A percentile compares a stretch with the other conserved stretches of the same genome.
Evolutionary conservation across 2,797 vertebrate species (phyloP).

Genomic region (Paedocypris micromegethes): DNA sequence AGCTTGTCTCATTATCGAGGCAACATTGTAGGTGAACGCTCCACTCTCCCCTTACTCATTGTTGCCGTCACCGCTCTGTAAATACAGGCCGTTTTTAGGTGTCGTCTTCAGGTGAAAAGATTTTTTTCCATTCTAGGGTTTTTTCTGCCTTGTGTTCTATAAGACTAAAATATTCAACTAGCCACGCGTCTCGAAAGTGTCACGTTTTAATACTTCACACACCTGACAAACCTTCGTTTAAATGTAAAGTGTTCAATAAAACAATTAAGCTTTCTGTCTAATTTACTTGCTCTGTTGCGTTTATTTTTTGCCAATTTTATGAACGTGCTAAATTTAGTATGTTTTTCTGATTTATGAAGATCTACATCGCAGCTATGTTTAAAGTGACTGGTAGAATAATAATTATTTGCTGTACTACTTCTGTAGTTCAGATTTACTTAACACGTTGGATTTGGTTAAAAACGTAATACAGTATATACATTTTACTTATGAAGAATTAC

Average conservation of each 20-base stretch:
- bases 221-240: constrained; percentile 55
- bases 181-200: constrained; percentile 65
- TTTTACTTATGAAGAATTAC: no score
- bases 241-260: constrained; percentile 71
- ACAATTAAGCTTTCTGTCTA: constrained; percentile 45
- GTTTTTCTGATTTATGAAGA: not conserved
- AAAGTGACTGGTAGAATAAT: no score
- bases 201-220: constrained; percentile 65
- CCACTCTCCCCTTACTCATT: constrained; percentile 29
- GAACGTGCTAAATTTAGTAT: not conserved
- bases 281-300: constrained; percentile 10
- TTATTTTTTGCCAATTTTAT: not conserved
- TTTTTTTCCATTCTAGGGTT: constrained; percentile 48
- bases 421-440: no score
- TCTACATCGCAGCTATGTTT: no score
- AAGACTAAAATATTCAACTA: constrained; percentile 71
- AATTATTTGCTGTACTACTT: no score
- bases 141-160: constrained; percentile 81
- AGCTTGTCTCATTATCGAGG: constrained; percentile 99
- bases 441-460: no score
- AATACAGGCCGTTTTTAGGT: constrained; percentile 89
- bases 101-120: constrained; percentile 77
- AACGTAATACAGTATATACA: no score
- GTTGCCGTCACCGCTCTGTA: constrained; percentile 72
- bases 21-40: constrained; percentile 93